A percentile compares a stretch with the other conserved stretches of the same genome.
These are phyloP conservation scores for Drosophila biarmipes DNA, from an alignment of 1,140 invertebrate genomes.

Conservation along the genomic window DNA sequence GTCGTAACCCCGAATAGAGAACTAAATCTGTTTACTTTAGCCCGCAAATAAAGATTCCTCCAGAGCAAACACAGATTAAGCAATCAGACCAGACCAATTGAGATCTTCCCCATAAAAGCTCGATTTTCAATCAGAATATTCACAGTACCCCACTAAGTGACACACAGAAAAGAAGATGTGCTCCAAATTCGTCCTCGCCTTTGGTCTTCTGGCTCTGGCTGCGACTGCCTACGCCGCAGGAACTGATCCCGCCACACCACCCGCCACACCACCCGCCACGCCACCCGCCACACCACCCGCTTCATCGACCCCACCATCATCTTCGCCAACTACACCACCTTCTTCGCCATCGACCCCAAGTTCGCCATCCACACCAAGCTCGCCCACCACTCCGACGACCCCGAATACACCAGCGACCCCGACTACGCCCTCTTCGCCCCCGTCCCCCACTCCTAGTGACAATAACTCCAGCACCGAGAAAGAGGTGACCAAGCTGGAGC, in stretches of 20 bases:
- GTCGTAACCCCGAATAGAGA: not conserved
- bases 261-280: not conserved
- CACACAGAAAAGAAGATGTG: not conserved
- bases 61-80: slow-evolving; percentile 1
- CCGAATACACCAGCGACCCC: not conserved
- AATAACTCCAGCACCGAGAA: not conserved
- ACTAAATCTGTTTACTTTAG: not conserved
- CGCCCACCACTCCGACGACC: not conserved
- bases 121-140: not conserved
- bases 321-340: not conserved
- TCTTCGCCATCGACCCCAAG: not conserved
- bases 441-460: too few species aligned
- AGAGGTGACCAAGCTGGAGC: not conserved
- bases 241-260: not conserved
- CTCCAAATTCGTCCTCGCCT: not conserved
- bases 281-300: not conserved
- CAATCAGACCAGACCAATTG: not conserved
- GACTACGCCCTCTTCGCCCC: not conserved
- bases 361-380: not conserved
- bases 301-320: not conserved
- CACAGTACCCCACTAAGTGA: not conserved
- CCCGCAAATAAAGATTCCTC: not conserved
- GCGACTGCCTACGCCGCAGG: not conserved
- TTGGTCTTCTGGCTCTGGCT: not conserved
- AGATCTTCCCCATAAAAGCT: not conserved